Evolutionary conservation across 2,797 vertebrate species (phyloP), one percentile per base, ranked within the genome.

Genomic region (Argentina silus): DNA sequence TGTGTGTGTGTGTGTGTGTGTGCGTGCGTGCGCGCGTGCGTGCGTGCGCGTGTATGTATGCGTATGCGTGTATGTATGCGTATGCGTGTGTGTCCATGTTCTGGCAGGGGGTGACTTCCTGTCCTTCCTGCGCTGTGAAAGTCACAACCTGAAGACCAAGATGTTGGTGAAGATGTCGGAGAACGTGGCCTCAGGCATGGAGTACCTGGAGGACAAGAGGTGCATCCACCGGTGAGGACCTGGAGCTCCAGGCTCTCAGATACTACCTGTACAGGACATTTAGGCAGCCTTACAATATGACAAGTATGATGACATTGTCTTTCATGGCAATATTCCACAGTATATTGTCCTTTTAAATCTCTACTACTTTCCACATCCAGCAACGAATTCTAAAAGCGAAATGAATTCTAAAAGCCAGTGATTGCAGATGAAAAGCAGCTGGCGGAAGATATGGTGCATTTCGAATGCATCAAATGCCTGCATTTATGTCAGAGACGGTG

Each of bases 151-250:
- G 75, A 91, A 81, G 2, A 57, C 91, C 1, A 96, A 95, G 86
- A 92, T 91, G 15, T 87, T 99, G 82, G 79, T 98, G 76, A 95
- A 92, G 87, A 98, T 99, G 97, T 92, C 94, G 0, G 95, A 95
- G 81, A 94, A 97, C 0, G 95, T 98, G 0, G 95, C 96, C 0
- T 93, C 96, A 0, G 98, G 97, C 64, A 98, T 99, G 98, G 95
- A 95, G 73, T 99, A 98, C 83, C 91, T 99, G 90, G 98, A 96
- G 83, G 95, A 89, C 92, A 97, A 96, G 88, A 96, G 93, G 75
- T 99, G 98, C 79, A 98, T 99, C 87, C 98, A 99, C 88, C 94
- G 98, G 98, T 98, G 84, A 88, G 94, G 53, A 8, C n/a, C 27
- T 47, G 45, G 6, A 60, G 51, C 21, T 57, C 14, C 7, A 59